These are phyloP conservation scores for Motacilla alba DNA, from an alignment of 2,113 vertebrate genomes.

Conservation along the genomic window DNA sequence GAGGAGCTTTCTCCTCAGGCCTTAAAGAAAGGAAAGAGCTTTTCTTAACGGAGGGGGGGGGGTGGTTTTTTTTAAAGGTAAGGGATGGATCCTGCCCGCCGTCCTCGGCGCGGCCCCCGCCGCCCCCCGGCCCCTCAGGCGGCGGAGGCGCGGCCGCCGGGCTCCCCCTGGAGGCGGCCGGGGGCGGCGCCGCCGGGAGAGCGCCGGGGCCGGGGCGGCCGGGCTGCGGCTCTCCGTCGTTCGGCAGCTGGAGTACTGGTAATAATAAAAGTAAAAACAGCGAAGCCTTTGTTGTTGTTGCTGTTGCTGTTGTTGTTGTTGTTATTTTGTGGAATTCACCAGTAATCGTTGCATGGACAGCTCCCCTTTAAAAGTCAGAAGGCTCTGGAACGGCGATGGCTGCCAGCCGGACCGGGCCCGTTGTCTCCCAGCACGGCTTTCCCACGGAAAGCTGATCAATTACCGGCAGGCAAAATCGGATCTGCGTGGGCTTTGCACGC, in stretches of 20 bases:
- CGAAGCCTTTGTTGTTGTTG: too few species aligned
- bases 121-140: background rate
- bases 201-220: constrained; percentile 59
- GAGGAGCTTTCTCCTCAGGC: background rate
- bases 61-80: background rate
- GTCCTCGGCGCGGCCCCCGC: background rate
- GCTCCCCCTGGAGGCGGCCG: constrained; percentile 89
- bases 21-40: background rate
- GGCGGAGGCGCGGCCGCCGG: constrained; percentile 73
- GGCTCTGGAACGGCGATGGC: background rate
- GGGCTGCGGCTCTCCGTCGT: background rate
- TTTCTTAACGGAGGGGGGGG: background rate
- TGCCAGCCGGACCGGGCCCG: background rate
- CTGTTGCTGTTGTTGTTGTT: background rate
- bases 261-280: background rate
- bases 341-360: background rate
- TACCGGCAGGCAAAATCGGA: background rate
- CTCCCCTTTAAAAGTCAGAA: background rate
- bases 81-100: too few species aligned
- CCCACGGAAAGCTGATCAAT: background rate
- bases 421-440: background rate
- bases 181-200: constrained; percentile 85
- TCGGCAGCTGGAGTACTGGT: too few species aligned
- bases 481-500: accelerated
- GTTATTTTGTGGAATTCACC: background rate